Base-by-base conservation (phyloP, 2,797 vertebrate genomes). In the Synaphobranchus kaupii region DNA sequence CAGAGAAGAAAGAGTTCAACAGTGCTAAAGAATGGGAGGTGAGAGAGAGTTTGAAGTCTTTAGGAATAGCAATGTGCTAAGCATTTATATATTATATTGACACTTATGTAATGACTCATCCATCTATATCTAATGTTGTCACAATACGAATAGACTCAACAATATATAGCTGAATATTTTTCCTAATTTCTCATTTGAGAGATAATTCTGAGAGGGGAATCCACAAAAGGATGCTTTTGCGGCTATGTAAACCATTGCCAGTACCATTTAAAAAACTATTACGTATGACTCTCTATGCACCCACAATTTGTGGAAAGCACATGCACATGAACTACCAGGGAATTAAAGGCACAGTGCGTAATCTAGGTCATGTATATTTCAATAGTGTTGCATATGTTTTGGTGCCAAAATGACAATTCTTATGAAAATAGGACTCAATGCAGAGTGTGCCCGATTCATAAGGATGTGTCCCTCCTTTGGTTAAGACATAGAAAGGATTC, bases 1-100 rank as follows among this genome's bases (percentile, higher is more conserved):
- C 97, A 0, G 96, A 98, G 94, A 98, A 96, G 92, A 98, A 96
- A 91, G 97, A 98, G 81, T 97, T 97, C 82, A 97, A 94, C 86
- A 97, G 96, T 76, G 89, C 95, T 0, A 97, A 93, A 39, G 97
- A 97, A 90, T 98, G 98, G 98, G 95, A 98, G 97, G 98, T 98
- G 87, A 92, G 85, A 66, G 28, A 76, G 73, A 31, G 28, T 28
- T 71, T 78, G 5, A 34, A 15, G 9, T 47, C 20, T 47, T 34
- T 44, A 7, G 15, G 15, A 20, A 44, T 44, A 47, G 15, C 7
- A 17, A 9, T 47, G 31, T 71, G 12, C n/a, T 10, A 34, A 10
- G 1, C 31, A 73, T 44, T 4, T 44, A 22, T 78, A 20, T 78
- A 47, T 78, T 2, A 47, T 78, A 50, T 44, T 39, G 39, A 78